These are phyloP conservation scores for Coenonympha arcania DNA, from an alignment of 2,888 invertebrate genomes.

Conservation along the genomic window DNA sequence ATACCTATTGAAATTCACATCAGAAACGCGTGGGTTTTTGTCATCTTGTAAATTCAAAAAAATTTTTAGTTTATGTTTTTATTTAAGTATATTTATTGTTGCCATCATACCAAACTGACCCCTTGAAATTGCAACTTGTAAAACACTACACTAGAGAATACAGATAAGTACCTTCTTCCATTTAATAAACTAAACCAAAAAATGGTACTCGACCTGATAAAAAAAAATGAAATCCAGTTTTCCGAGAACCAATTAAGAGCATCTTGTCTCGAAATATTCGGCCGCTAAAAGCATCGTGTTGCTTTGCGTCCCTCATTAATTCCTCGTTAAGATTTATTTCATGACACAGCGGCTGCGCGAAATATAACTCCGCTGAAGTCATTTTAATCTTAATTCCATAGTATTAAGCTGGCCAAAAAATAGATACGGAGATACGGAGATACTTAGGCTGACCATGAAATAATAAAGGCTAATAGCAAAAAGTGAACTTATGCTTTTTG, in stretches of 20 bases:
- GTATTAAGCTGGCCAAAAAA: not conserved
- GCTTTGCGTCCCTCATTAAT: slow-evolving; percentile 47
- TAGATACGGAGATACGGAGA: not conserved
- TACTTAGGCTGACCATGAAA: too few relatives aligned
- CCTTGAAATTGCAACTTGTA: too few relatives aligned
- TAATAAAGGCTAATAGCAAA: too few relatives aligned
- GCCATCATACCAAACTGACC: too few relatives aligned
- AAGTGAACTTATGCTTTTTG: too few relatives aligned
- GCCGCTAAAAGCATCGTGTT: slow-evolving; percentile 37
- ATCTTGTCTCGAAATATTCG: slow-evolving; percentile 38
- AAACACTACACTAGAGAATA: too few relatives aligned
- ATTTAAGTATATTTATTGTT: too few relatives aligned
- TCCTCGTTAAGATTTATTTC: slow-evolving; percentile 51
- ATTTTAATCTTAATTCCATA: slow-evolving; percentile 24
- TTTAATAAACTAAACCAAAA: not conserved
- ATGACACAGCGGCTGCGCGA: slow-evolving; percentile 22
- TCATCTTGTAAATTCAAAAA: too few relatives aligned
- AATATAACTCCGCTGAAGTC: slow-evolving; percentile 27
- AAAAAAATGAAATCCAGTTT: slow-evolving; percentile 26
- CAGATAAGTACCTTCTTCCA: not conserved
- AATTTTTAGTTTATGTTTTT: too few relatives aligned
- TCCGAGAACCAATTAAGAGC: slow-evolving; percentile 48
- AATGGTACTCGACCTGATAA: not conserved
- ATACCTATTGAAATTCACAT: too few relatives aligned
- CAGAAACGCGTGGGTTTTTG: too few relatives aligned